These are phyloP conservation scores for Pipistrellus pygmaeus DNA, from an alignment of 2,797 vertebrate genomes.

Conservation along the genomic window DNA sequence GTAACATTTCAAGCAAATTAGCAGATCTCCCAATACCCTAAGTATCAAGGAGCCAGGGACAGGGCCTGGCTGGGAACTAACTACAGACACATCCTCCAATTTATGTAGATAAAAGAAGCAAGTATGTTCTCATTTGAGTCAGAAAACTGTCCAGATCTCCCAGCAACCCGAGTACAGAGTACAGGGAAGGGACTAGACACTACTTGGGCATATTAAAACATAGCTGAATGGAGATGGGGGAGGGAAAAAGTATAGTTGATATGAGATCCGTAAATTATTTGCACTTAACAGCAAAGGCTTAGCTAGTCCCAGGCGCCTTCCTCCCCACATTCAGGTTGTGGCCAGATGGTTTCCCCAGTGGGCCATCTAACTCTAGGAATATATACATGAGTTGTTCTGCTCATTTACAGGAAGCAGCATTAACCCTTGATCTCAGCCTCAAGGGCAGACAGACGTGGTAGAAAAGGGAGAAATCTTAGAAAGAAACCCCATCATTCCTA, in stretches of 20 bases:
- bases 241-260: neutral
- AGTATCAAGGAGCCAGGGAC: neutral
- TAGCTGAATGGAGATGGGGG: neutral
- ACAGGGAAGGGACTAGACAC: neutral
- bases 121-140: neutral
- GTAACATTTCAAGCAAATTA: slow-evolving; percentile 35
- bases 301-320: slow-evolving; percentile 77
- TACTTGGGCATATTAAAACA: neutral
- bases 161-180: neutral
- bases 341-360: slow-evolving; percentile 73
- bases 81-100: neutral
- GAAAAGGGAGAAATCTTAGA: neutral
- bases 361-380: slow-evolving; percentile 57
- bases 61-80: neutral
- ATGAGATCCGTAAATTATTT: slow-evolving; percentile 73
- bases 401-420: slow-evolving; percentile 79
- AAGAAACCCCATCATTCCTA: slow-evolving; percentile 40
- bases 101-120: slow-evolving; percentile 12
- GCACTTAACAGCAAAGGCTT: slow-evolving; percentile 73
- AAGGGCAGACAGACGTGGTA: slow-evolving; percentile 65
- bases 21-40: neutral
- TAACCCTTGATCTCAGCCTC: slow-evolving; percentile 68
- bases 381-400: slow-evolving; percentile 21
- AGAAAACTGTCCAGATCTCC: neutral
- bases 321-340: slow-evolving; percentile 79